Conservation (phyloP, 2,888 invertebrate genomes). For the Amiota minor region DNA sequence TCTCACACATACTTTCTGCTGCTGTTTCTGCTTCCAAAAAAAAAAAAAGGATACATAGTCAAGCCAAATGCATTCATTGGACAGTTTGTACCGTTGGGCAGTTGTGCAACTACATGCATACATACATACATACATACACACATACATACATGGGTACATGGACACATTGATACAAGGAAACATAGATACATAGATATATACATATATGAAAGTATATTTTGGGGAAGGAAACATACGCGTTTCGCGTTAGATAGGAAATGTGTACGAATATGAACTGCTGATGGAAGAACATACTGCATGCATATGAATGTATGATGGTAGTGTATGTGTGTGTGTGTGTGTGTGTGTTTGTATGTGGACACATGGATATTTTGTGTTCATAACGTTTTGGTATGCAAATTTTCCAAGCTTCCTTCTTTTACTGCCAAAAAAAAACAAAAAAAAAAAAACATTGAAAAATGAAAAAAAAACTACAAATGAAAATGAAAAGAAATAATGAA, state of each 20-base stretch:
- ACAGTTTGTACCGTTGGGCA: constrained; percentile 66
- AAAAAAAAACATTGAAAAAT: not conserved
- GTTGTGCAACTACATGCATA: constrained; percentile 42
- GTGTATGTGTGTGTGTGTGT: no score
- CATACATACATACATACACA: not conserved
- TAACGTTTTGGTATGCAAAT: constrained; percentile 28
- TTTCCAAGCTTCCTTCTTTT: not conserved
- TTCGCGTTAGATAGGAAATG: no score
- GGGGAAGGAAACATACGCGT: not conserved
- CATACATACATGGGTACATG: not conserved
- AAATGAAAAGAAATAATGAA: constrained; percentile 13
- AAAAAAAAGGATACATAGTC: constrained; percentile 18
- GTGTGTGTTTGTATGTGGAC: no score
- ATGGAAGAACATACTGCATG: not conserved
- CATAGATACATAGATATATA: not conserved
- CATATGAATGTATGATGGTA: constrained; percentile 3
- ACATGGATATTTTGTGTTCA: not conserved
- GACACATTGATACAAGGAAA: not conserved
- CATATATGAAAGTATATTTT: not conserved
- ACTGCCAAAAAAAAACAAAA: not conserved
- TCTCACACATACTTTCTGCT: not conserved
- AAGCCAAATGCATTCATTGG: constrained; percentile 45
- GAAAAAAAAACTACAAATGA: constrained; percentile 1
- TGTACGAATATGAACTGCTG: constrained; percentile 20
- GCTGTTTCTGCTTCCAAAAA: not conserved